A percentile compares a stretch with the other conserved stretches of the same genome.
These are phyloP conservation scores for Theocolax elegans DNA, from an alignment of 1,140 invertebrate genomes.

Conservation along the genomic window DNA sequence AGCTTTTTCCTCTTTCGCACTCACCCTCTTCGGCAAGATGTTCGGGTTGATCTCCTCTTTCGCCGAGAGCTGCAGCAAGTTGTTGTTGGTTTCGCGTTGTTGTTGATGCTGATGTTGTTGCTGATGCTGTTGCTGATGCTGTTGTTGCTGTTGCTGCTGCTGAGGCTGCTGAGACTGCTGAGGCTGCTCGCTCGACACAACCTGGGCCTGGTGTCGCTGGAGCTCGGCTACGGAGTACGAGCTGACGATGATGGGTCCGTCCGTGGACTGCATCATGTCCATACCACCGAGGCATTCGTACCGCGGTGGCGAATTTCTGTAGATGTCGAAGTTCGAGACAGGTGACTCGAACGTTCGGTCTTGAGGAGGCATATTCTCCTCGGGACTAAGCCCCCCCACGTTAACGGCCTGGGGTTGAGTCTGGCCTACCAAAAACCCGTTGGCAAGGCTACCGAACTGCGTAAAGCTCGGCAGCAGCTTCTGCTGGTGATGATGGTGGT, in stretches of 20 bases:
- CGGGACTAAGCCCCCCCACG: conserved; percentile 78
- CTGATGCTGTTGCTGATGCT: background rate
- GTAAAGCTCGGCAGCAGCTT: conserved; percentile 74
- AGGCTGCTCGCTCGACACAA: background rate
- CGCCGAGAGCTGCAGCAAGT: conserved; percentile 51
- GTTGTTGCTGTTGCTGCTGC: conserved; percentile 38
- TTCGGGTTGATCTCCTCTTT: conserved; percentile 55
- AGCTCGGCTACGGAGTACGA: conserved; percentile 34
- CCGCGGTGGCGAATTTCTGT: conserved; percentile 54
- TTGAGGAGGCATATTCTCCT: conserved; percentile 68
- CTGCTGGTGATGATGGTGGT: conserved; percentile 43
- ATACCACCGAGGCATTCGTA: conserved; percentile 64
- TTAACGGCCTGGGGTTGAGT: conserved; percentile 65
- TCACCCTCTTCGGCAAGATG: conserved; percentile 34
- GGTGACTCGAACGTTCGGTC: conserved; percentile 60
- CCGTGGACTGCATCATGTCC: conserved; percentile 61
- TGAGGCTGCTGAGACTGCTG: background rate
- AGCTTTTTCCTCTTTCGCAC: conserved; percentile 52
- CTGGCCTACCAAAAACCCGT: conserved; percentile 65
- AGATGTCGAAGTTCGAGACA: conserved; percentile 60
- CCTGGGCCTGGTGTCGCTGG: conserved; percentile 29
- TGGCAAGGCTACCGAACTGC: conserved; percentile 69
- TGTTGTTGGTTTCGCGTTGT: conserved; percentile 57
- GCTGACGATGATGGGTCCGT: conserved; percentile 60
- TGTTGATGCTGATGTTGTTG: background rate